These are phyloP conservation scores for Thymelicus sylvestris DNA, from an alignment of 2,888 invertebrate genomes.

Conservation along the genomic window DNA sequence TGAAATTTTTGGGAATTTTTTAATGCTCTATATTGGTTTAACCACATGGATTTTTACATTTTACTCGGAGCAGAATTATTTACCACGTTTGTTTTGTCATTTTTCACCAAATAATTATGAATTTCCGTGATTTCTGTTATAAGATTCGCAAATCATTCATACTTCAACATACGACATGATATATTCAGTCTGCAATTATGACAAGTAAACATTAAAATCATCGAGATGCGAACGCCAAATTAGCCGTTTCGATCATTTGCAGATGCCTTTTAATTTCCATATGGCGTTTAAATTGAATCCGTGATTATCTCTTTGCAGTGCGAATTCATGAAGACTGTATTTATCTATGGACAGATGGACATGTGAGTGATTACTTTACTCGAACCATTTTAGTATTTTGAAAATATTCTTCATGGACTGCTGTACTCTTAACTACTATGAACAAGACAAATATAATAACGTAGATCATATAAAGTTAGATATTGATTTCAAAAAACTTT, in stretches of 20 bases:
- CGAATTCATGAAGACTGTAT: constrained; percentile 17
- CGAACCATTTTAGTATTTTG: too few species aligned
- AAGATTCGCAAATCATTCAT: background rate
- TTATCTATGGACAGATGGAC: constrained; percentile 8
- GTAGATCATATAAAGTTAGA: too few species aligned
- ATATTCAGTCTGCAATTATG: constrained; percentile 24
- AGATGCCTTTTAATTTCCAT: constrained; percentile 48
- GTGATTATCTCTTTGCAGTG: constrained; percentile 31
- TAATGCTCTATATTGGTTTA: background rate
- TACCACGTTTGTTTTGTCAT: too few species aligned
- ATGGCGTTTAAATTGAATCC: constrained; percentile 46
- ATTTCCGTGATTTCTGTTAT: too few species aligned
- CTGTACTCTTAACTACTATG: too few species aligned
- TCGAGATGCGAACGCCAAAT: constrained; percentile 42
- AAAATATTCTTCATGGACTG: too few species aligned
- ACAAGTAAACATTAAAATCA: constrained; percentile 28
- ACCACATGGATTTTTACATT: too few species aligned
- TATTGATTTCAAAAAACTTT: background rate
- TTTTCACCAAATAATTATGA: too few species aligned
- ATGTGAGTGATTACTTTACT: background rate
- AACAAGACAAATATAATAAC: too few species aligned
- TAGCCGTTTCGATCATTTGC: constrained; percentile 46
- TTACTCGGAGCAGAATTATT: too few species aligned
- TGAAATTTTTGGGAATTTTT: background rate
- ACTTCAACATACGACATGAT: background rate